A percentile compares a stretch with the other conserved stretches of the same genome.
phyloP scores from a whole-genome alignment of 2,888 invertebrate species.

The Tenthredo mesomela region DNA sequence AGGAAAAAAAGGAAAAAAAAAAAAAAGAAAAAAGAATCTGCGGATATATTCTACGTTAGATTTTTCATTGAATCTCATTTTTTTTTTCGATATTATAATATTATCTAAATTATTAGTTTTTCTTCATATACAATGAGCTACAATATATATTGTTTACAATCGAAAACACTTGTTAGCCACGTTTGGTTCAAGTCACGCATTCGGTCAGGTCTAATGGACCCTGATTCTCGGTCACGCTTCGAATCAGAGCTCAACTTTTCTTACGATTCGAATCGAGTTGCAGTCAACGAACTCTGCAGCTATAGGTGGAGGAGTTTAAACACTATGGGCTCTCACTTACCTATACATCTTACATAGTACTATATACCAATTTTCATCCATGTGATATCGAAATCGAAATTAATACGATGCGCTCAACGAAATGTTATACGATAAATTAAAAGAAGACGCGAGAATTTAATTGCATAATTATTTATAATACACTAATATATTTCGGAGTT shows the following conservation, averaged over 20 bases:
- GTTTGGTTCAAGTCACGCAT: constrained; percentile 40
- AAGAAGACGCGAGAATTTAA: neutral
- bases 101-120: neutral
- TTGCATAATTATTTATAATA: neutral
- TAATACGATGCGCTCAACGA: neutral
- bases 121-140: neutral
- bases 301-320: neutral
- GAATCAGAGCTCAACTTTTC: constrained; percentile 63
- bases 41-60: neutral
- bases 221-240: constrained; percentile 67
- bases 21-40: neutral
- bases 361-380: constrained; percentile 17
- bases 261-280: constrained; percentile 54
- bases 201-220: constrained; percentile 60
- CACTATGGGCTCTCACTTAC: neutral
- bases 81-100: neutral
- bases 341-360: constrained; percentile 14
- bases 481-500: neutral
- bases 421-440: neutral
- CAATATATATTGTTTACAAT: neutral
- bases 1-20: neutral
- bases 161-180: constrained; percentile 9
- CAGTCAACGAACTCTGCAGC: constrained; percentile 71
- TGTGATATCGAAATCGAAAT: constrained; percentile 25
- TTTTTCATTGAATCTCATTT: neutral